These are phyloP conservation scores for Platyrinchus mystaceus DNA, from an alignment of 2,797 vertebrate species.

Conservation along the genomic window DNA sequence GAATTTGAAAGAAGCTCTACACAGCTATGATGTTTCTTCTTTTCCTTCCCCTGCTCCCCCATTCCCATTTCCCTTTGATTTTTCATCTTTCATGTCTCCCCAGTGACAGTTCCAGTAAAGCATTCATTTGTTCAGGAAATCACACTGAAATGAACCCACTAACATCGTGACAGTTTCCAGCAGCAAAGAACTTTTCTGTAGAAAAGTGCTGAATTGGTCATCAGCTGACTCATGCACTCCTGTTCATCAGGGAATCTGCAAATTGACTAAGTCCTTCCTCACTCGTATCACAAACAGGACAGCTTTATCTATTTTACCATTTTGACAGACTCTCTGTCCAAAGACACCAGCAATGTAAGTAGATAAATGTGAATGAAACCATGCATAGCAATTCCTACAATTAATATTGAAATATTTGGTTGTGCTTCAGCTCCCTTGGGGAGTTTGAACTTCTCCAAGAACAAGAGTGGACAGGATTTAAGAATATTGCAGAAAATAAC, in stretches of 20 bases:
- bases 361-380: background rate
- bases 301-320: background rate
- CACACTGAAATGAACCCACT: background rate
- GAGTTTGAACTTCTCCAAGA: background rate
- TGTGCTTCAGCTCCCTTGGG: background rate
- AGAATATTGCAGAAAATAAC: background rate
- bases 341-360: background rate
- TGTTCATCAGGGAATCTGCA: background rate
- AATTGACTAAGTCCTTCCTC: background rate
- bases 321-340: background rate
- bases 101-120: background rate
- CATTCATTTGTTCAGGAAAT: background rate
- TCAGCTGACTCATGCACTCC: background rate
- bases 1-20: background rate
- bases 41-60: background rate
- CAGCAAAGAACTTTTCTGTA: background rate
- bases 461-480: background rate
- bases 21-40: background rate
- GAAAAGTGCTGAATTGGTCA: background rate
- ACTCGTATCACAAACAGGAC: background rate
- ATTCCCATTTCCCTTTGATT: background rate
- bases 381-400: background rate
- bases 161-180: background rate
- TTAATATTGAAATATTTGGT: background rate
- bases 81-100: background rate